Base-by-base conservation (phyloP, 1,140 invertebrate genomes). In the Drosophila bifasciata region DNA sequence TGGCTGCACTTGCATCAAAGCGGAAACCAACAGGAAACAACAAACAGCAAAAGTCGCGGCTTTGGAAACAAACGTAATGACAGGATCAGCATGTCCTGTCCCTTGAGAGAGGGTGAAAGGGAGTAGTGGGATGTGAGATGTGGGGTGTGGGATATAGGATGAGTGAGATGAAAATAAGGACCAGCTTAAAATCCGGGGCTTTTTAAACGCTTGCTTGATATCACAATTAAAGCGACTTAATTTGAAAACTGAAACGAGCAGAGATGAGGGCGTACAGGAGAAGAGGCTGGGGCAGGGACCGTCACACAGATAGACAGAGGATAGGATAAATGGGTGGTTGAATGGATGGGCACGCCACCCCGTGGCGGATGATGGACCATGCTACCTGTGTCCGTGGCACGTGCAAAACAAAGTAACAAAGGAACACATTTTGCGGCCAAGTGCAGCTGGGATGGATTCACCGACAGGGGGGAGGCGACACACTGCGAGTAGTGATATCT, bases 181-280 rank as follows among this genome's bases (percentile, higher is more conserved):
- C 64, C 58, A 43, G 74, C 59, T 73, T 75, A 74, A 85, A 79
- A 77, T 86, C 83, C 58, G 50, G 73, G 61, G 50, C 50, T 55
- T 70, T 88, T 83, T 83, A 86, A 88, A 81, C 83, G 83, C 71
- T 86, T 68, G 85, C 76, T 74, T 88, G 88, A 90, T 90, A 90
- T 90, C 83, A 71, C 89, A 90, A 90, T 90, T 90, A 90, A 90
- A 81, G 61, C 60, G 89, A 90, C 83, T 90, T 90, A 88, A 88
- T 90, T 90, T 88, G 79, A 73, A 88, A 90, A 76, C 50, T 71
- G 81, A 84, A 88, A 74, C 81, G 73, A 32, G 49, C 53, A 40
- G 58, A 57, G 76, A 52, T 55, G 62, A 53, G 41, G 55, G 19
- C 16, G 50, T 25, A 32, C 11, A 25, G 23, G 23, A n/a, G n/a